phyloP scores from a whole-genome alignment of 2,113 vertebrate genomes.

The Pomatostomus ruficeps region DNA sequence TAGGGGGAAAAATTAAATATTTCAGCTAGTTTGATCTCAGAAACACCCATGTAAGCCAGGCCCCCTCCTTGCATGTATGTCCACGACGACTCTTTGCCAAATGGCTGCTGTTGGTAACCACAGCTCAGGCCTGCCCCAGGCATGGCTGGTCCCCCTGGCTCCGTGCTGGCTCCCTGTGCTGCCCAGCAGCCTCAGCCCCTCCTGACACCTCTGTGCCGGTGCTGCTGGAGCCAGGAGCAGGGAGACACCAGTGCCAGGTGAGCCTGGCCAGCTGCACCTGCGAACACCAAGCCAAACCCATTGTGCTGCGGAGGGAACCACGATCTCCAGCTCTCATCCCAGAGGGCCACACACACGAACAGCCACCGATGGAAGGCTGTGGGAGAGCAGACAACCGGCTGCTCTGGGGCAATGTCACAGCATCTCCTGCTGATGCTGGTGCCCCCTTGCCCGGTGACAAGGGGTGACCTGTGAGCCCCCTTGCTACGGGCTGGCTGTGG shows the following conservation, averaged over 20 bases:
- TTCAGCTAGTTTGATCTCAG: not conserved
- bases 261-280: not conserved
- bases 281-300: not conserved
- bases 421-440: not conserved
- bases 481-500: not conserved
- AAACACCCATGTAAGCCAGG: not conserved
- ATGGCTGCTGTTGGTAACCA: not conserved
- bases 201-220: fast-evolving
- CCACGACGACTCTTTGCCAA: not conserved
- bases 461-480: fast-evolving
- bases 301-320: fast-evolving
- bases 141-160: not conserved
- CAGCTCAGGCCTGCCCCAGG: not conserved
- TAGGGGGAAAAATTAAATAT: not conserved
- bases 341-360: fast-evolving
- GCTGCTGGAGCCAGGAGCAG: not conserved
- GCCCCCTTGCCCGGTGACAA: fast-evolving
- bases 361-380: fast-evolving
- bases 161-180: not conserved
- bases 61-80: fast-evolving
- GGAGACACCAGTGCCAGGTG: not conserved
- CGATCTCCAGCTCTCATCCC: not conserved
- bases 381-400: not conserved
- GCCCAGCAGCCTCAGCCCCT: not conserved
- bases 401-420: fast-evolving